phyloP scores from a whole-genome alignment of 1,140 invertebrate species.

The Temnothorax curvispinosus region DNA sequence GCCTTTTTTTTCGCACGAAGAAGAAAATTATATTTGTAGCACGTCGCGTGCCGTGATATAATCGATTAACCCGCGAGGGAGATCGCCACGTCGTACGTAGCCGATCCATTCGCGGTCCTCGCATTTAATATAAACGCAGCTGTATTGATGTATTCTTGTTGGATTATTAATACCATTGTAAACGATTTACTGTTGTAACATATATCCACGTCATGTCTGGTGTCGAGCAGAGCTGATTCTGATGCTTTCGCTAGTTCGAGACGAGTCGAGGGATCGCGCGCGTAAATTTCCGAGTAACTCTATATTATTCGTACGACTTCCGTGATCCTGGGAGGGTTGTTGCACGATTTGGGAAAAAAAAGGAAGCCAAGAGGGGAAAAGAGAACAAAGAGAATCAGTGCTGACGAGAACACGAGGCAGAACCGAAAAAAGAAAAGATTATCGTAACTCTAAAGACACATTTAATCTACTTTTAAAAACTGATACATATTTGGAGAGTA shows the following conservation, averaged over 20 bases:
- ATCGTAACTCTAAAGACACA: conserved; percentile 63
- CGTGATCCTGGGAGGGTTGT: conserved; percentile 29
- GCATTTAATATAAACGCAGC: conserved; percentile 67
- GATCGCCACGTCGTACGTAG: not conserved
- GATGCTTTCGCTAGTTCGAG: conserved; percentile 71
- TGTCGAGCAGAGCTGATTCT: conserved; percentile 81
- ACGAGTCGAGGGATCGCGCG: conserved; percentile 33
- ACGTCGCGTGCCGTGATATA: not conserved
- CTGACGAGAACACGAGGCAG: conserved; percentile 78
- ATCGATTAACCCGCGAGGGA: not conserved
- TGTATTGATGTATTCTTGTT: conserved; percentile 73
- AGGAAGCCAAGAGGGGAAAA: not conserved
- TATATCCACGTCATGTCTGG: conserved; percentile 77
- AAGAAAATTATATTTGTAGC: not conserved
- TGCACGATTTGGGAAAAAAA: conserved; percentile 32
- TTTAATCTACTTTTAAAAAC: conserved; percentile 73
- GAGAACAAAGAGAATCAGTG: conserved; percentile 75
- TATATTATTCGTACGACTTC: conserved; percentile 30
- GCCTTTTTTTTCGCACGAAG: no score
- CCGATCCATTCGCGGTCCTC: conserved; percentile 52
- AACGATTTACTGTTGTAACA: conserved; percentile 76
- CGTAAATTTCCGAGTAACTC: conserved; percentile 27
- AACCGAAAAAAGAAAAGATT: conserved; percentile 67
- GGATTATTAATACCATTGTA: conserved; percentile 77
- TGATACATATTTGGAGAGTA: conserved; percentile 81